Conservation (phyloP, 2,113 vertebrate genomes). For the Stercorarius parasiticus region DNA sequence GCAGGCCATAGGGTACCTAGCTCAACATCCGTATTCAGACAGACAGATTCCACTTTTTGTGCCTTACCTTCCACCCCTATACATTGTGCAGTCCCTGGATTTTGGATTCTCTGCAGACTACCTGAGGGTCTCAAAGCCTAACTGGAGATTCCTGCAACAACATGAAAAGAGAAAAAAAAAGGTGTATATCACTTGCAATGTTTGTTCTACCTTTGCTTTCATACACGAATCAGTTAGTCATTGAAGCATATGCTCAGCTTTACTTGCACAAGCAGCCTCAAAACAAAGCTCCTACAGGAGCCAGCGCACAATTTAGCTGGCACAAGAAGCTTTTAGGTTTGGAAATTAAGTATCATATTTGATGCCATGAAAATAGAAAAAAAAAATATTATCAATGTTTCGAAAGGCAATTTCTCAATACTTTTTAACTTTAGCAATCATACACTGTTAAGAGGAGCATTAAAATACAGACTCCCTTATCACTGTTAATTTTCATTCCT, state of each 20-base stretch:
- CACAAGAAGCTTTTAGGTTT: neutral
- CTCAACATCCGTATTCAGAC: fast-evolving
- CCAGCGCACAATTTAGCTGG: neutral
- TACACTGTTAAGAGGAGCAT: neutral
- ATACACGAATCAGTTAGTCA: neutral
- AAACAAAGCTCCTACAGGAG: neutral
- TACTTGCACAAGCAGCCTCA: neutral
- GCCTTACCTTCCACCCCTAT: neutral
- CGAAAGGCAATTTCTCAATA: neutral
- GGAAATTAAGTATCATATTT: neutral
- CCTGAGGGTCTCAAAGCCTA: neutral
- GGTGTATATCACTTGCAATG: neutral
- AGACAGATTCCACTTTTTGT: neutral
- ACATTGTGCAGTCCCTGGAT: too few species aligned
- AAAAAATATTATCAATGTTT: neutral
- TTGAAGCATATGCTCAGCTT: neutral
- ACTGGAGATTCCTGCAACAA: neutral
- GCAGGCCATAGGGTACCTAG: neutral
- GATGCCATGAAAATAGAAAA: neutral
- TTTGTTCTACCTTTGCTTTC: neutral
- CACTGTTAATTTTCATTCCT: neutral
- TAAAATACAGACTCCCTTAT: neutral
- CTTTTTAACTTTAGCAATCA: neutral
- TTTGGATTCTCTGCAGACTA: neutral
- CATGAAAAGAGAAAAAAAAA: neutral